Percentiles rank a stretch among this genome's conserved stretches.
These are phyloP conservation scores for Macrosoma leucophasiata DNA, from an alignment of 2,888 invertebrate genomes.

Conservation along the genomic window DNA sequence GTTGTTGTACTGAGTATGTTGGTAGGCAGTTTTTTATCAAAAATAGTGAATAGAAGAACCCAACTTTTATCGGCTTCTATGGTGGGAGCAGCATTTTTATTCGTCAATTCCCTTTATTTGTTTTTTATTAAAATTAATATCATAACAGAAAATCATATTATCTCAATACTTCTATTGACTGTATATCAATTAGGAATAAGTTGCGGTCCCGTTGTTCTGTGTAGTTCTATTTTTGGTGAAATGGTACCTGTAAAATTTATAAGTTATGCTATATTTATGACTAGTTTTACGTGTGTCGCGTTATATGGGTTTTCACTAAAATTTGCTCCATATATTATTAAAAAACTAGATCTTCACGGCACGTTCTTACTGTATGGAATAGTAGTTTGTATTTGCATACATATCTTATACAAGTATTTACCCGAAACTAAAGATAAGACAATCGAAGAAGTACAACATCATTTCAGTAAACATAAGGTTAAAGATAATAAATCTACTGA, in stretches of 20 bases:
- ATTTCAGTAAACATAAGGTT: too few relatives aligned
- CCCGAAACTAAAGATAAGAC: slow-evolving; percentile 33
- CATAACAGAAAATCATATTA: slow-evolving; percentile 25
- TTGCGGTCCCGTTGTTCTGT: slow-evolving; percentile 37
- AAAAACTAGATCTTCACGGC: slow-evolving; percentile 19
- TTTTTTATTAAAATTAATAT: slow-evolving; percentile 20
- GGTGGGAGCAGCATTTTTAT: slow-evolving; percentile 20
- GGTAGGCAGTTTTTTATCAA: slow-evolving; percentile 37
- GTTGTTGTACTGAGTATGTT: slow-evolving; percentile 37
- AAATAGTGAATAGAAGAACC: slow-evolving; percentile 29
- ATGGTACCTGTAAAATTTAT: slow-evolving; percentile 14
- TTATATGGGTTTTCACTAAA: slow-evolving; percentile 13
- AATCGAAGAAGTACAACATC: slow-evolving; percentile 28
- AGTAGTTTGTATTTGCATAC: slow-evolving; percentile 10
- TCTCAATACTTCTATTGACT: slow-evolving; percentile 38
- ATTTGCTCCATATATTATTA: slow-evolving; percentile 22
- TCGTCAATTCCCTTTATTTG: slow-evolving; percentile 24
- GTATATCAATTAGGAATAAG: slow-evolving; percentile 36
- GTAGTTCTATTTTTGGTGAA: slow-evolving; percentile 27
- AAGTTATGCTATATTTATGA: slow-evolving; percentile 4
- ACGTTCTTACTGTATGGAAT: slow-evolving; percentile 27
- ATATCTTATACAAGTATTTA: slow-evolving; percentile 24
- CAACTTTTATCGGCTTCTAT: slow-evolving; percentile 29
- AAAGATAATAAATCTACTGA: too few relatives aligned
- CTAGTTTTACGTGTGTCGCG: slow-evolving; percentile 1